Percentiles rank a stretch among this genome's conserved stretches.
Conservation (phyloP, 2,797 vertebrate genomes). For the Hippoglossus hippoglossus region DNA sequence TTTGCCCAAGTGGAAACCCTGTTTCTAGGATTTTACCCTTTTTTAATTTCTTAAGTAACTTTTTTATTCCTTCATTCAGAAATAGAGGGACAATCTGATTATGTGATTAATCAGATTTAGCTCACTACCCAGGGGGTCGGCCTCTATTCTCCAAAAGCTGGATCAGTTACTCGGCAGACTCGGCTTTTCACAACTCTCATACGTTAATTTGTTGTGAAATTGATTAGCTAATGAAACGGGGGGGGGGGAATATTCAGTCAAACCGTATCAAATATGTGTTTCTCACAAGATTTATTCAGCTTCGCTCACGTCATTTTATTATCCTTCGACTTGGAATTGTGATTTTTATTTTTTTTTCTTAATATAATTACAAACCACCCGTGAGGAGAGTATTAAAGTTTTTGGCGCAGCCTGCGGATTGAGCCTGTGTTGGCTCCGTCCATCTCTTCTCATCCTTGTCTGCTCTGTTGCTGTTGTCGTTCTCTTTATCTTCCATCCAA, state of each 20-base stretch:
- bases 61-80: slow-evolving; percentile 27
- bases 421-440: slow-evolving; percentile 47
- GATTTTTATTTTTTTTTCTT: not conserved
- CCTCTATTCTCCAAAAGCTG: slow-evolving; percentile 34
- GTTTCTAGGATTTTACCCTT: slow-evolving; percentile 18
- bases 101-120: slow-evolving; percentile 60
- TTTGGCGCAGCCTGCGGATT: slow-evolving; percentile 6
- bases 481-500: not conserved
- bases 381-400: slow-evolving; percentile 36
- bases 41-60: slow-evolving; percentile 53
- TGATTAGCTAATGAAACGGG: not conserved
- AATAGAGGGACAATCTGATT: slow-evolving; percentile 54
- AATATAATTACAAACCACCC: slow-evolving; percentile 28
- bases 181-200: slow-evolving; percentile 3
- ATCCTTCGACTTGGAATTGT: not conserved
- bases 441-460: slow-evolving; percentile 48
- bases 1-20: too few species aligned
- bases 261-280: not conserved
- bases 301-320: not conserved
- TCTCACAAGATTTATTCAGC: not conserved
- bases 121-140: slow-evolving; percentile 21
- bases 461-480: slow-evolving; percentile 47
- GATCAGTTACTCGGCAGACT: slow-evolving; percentile 23
- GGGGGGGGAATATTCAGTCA: not conserved
- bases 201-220: slow-evolving; percentile 9